Conservation (phyloP, 2,797 vertebrate species). For the Manis pentadactyla region DNA sequence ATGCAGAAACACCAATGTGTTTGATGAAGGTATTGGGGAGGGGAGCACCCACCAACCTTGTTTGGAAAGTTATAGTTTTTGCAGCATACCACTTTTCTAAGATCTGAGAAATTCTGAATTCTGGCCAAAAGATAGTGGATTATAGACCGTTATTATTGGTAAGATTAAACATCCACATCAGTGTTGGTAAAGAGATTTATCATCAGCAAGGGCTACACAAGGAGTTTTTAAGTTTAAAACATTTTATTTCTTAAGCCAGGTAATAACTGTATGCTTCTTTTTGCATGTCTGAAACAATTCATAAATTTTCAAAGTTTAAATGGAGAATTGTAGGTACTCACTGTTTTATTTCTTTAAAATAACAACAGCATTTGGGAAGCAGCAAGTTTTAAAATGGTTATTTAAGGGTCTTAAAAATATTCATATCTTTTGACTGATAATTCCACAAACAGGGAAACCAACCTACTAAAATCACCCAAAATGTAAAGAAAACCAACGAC, state of each 20-base stretch:
- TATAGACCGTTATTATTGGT: not conserved
- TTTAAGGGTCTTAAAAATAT: not conserved
- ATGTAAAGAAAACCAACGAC: not conserved
- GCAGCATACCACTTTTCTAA: not conserved
- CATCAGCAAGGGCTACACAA: not conserved
- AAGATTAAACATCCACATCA: not conserved
- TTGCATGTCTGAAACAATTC: constrained; percentile 35
- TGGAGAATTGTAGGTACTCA: not conserved
- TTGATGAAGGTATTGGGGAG: not conserved
- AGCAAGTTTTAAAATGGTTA: constrained; percentile 22
- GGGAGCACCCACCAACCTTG: not conserved
- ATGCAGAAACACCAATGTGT: not conserved
- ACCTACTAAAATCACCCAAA: constrained; percentile 47
- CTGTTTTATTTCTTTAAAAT: not conserved
- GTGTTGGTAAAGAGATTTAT: not conserved
- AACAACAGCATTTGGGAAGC: not conserved
- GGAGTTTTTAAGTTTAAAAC: not conserved
- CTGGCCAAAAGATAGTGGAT: not conserved
- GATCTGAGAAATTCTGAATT: constrained; percentile 31
- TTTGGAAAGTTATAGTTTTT: not conserved
- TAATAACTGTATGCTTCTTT: constrained; percentile 4
- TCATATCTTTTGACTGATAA: not conserved
- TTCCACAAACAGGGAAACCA: not conserved
- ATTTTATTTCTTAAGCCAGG: constrained; percentile 7
- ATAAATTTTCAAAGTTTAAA: constrained; percentile 26